phyloP scores from a whole-genome alignment of 2,888 invertebrate species.

The Noctua fimbriata region DNA sequence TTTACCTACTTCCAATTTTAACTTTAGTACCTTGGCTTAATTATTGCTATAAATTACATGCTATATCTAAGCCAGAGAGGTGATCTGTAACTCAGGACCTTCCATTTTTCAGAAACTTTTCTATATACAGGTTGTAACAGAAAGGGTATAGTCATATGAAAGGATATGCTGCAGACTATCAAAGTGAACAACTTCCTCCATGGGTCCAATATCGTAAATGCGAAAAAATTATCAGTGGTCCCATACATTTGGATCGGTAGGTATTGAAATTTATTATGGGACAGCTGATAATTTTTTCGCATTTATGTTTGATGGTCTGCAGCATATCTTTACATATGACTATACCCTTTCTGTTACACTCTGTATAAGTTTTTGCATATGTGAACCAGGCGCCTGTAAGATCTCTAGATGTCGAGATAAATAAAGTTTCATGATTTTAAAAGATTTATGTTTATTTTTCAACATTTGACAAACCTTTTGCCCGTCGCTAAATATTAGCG shows the following conservation, averaged over 20 bases:
- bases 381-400: neutral
- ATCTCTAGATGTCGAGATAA: neutral
- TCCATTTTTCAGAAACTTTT: neutral
- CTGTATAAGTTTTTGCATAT: no score
- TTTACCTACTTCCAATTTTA: neutral
- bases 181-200: no score
- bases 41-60: neutral
- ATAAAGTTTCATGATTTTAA: neutral
- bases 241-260: no score
- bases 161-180: no score
- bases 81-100: neutral
- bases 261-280: no score
- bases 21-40: neutral
- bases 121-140: neutral
- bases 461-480: neutral
- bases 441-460: neutral
- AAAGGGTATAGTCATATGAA: no score
- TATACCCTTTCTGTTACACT: no score
- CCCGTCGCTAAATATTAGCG: neutral
- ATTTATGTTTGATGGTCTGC: no score
- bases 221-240: no score
- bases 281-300: no score
- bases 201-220: no score
- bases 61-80: neutral
- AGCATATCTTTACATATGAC: no score